A percentile compares a stretch with the other conserved stretches of the same genome.
These are phyloP conservation scores for Rhamnusium bicolor DNA, from an alignment of 2,888 invertebrate species.

Conservation along the genomic window DNA sequence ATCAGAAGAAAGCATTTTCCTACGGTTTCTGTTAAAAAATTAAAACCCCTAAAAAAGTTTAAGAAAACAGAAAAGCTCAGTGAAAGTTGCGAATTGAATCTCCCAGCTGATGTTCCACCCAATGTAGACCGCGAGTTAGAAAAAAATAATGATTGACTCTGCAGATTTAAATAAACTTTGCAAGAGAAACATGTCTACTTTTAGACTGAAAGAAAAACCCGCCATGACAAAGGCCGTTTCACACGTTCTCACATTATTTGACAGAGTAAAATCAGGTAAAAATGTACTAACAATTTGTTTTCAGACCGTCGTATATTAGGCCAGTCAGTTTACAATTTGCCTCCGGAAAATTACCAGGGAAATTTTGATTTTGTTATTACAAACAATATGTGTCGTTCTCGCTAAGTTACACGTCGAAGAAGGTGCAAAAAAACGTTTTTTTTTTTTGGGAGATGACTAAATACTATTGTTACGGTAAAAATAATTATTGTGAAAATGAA, in stretches of 20 bases:
- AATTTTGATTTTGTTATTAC: no score
- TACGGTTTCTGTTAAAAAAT: not conserved
- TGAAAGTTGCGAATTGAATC: not conserved
- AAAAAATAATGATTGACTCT: not conserved
- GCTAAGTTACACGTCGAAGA: no score
- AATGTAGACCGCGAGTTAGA: not conserved
- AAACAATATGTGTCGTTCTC: no score
- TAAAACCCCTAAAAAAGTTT: not conserved
- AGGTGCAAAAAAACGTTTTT: no score
- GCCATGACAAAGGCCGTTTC: not conserved
- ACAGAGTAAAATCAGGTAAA: conserved; percentile 12
- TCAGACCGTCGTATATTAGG: no score
- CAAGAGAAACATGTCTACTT: conserved; percentile 7
- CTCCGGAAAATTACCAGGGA: no score
- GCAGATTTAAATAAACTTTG: not conserved
- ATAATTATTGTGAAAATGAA: no score
- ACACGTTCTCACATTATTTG: not conserved
- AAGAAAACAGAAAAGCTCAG: not conserved
- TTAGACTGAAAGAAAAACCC: not conserved
- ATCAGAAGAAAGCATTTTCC: not conserved
- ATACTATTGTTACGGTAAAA: no score
- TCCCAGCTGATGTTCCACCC: not conserved
- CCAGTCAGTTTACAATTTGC: no score
- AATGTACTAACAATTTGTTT: no score
- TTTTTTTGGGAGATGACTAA: no score